Evolutionary conservation across 1,140 invertebrate genomes (phyloP), one percentile per base, ranked within the genome.

Genomic region (Lutraria rhynchaena): DNA sequence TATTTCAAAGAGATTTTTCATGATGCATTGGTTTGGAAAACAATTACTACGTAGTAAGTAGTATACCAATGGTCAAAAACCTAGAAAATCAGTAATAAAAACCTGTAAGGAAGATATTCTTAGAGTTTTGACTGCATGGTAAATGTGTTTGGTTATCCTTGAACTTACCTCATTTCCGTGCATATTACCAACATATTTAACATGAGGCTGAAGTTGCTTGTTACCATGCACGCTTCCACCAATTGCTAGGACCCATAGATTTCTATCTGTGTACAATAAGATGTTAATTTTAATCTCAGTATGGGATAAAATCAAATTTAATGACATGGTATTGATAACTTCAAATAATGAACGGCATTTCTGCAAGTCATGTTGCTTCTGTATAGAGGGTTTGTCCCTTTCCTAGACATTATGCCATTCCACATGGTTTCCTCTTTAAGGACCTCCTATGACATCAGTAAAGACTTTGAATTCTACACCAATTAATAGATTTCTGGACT

Each of bases 141-240:
- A n/a, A n/a, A n/a, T n/a, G n/a, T n/a, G n/a, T n/a, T n/a, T n/a
- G n/a, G n/a, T n/a, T n/a, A n/a, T n/a, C n/a, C n/a, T n/a, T n/a
- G n/a, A 65, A 46, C n/a, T 7, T 17, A 97, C 96, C 93, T 98
- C 97, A 92, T 98, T 97, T 35, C 97, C 97, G 88, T 98, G 97
- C 94, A 98, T 98, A 91, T 97, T 98, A 19, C 94, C 97, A 53
- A 98, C 94, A 90, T 96, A 97, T 92, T 97, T 97, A 85, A 97
- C 84, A 74, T 91, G 86, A 17, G 92, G 92, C 61, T 88, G 76
- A 3, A 92, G 74, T 2, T 65, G 29, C 22, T 84, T 74, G 71
- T 88, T 86, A 7, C 69, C 53, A 11, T 75, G 29, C 15, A 85
- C 82, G 24, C 80, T 55, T 44, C 84, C 83, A n/a, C 91, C 90